phyloP scores from a whole-genome alignment of 2,797 vertebrate species.

The Champsocephalus esox region DNA sequence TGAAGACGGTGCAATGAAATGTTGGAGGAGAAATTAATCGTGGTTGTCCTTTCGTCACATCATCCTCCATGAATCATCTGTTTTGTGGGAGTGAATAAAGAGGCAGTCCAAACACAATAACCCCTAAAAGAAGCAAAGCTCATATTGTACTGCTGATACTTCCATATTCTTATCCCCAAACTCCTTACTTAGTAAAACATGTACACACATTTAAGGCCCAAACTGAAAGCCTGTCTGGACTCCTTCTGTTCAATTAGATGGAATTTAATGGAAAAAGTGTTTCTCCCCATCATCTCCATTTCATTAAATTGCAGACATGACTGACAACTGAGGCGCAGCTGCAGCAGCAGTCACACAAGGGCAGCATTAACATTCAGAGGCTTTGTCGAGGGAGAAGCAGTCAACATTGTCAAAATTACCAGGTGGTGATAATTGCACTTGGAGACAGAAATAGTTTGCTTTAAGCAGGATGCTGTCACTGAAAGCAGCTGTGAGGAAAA shows the following conservation, averaged over 20 bases:
- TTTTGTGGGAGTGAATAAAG: conserved; percentile 19
- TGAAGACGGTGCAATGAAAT: conserved; percentile 28
- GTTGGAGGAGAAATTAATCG: conserved; percentile 19
- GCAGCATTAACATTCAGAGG: conserved; percentile 47
- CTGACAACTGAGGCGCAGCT: conserved; percentile 12
- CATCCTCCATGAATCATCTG: conserved; percentile 29
- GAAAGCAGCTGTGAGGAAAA: conserved; percentile 77
- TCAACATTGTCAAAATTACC: conserved; percentile 73
- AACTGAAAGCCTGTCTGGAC: conserved; percentile 21
- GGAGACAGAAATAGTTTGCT: conserved; percentile 67
- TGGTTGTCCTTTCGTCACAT: conserved; percentile 15
- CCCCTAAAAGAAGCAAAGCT: background rate
- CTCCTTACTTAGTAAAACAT: background rate
- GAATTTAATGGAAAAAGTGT: conserved; percentile 49
- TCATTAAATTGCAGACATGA: conserved; percentile 31
- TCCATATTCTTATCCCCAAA: background rate
- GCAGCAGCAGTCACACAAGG: conserved; percentile 29
- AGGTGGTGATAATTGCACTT: conserved; percentile 73
- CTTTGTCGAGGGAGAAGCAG: conserved; percentile 56
- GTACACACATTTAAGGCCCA: background rate
- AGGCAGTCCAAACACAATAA: background rate
- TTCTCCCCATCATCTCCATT: conserved; percentile 39
- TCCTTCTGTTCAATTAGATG: conserved; percentile 34
- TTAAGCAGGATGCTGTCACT: conserved; percentile 65
- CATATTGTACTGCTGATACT: background rate